Conservation (phyloP, 2,888 invertebrate genomes). For the Pegoplata infirma region DNA sequence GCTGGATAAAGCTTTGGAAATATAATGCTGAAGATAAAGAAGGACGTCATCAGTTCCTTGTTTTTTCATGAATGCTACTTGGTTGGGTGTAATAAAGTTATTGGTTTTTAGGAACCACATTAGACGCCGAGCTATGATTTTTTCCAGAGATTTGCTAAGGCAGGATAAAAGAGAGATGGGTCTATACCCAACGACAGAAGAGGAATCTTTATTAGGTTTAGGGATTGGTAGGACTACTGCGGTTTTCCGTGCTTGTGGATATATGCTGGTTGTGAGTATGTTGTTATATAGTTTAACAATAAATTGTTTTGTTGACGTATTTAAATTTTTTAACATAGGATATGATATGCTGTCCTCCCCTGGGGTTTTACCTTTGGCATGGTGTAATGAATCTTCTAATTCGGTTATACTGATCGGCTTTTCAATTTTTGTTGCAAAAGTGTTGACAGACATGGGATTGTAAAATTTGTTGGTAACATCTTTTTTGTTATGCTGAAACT, state of each 20-base stretch:
- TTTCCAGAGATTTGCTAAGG: too few relatives aligned
- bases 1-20: background rate
- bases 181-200: background rate
- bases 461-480: too few relatives aligned
- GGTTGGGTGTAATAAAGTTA: too few relatives aligned
- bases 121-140: too few relatives aligned
- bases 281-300: too few relatives aligned
- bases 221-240: background rate
- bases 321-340: background rate
- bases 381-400: too few relatives aligned
- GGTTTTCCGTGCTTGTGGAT: background rate
- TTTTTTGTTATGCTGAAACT: too few relatives aligned
- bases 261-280: too few relatives aligned
- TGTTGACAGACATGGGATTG: too few relatives aligned
- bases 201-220: background rate
- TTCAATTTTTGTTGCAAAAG: background rate
- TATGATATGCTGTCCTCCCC: background rate
- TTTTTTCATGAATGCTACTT: background rate
- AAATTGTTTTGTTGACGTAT: background rate
- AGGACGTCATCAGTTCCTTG: background rate
- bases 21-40: slow-evolving; percentile 5
- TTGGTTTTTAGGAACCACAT: too few relatives aligned
- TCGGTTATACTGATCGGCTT: too few relatives aligned
- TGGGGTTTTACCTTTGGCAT: background rate
- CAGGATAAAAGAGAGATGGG: too few relatives aligned